phyloP scores from a whole-genome alignment of 1,140 invertebrate genomes.

The Pseudomyrmex sp. region DNA sequence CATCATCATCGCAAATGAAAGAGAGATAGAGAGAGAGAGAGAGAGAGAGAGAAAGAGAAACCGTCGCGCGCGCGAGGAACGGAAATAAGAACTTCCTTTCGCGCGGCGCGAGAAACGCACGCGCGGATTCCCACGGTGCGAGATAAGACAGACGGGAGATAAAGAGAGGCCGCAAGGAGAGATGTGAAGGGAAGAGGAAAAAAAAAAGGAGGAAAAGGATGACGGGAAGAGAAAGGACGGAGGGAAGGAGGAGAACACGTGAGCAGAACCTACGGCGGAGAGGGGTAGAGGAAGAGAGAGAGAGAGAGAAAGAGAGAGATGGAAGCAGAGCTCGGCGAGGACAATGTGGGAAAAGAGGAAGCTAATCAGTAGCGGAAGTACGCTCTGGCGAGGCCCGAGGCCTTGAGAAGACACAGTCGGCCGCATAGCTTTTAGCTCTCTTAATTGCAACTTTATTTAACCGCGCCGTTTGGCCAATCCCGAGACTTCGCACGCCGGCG shows the following conservation, averaged over 20 bases:
- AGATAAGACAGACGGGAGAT: conserved; percentile 74
- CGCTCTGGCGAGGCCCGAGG: conserved; percentile 81
- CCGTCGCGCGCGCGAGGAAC: conserved; percentile 33
- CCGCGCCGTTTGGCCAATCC: conserved; percentile 67
- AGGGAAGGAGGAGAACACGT: not conserved
- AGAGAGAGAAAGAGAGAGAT: conserved; percentile 53
- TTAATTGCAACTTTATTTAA: conserved; percentile 84
- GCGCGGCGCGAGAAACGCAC: conserved; percentile 76
- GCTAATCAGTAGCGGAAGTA: conserved; percentile 85
- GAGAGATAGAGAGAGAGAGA: too few relatives aligned
- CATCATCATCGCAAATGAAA: not conserved
- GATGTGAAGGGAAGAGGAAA: conserved; percentile 62
- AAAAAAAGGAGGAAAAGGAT: conserved; percentile 73
- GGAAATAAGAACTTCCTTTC: conserved; percentile 69
- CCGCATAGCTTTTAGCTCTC: conserved; percentile 81
- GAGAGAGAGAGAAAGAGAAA: not conserved
- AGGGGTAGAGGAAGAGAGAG: conserved; percentile 44
- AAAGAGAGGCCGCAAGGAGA: conserved; percentile 66
- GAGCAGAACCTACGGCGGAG: not conserved
- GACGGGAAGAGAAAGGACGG: conserved; percentile 35
- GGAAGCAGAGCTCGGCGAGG: conserved; percentile 64
- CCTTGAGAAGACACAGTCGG: conserved; percentile 81
- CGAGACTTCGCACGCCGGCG: conserved; percentile 29
- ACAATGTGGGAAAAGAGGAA: conserved; percentile 85
- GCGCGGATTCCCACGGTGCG: conserved; percentile 79